A percentile compares a stretch with the other conserved stretches of the same genome.
These are phyloP conservation scores for Choristoneura rosaceana DNA, from an alignment of 2,888 invertebrate species.

Conservation along the genomic window DNA sequence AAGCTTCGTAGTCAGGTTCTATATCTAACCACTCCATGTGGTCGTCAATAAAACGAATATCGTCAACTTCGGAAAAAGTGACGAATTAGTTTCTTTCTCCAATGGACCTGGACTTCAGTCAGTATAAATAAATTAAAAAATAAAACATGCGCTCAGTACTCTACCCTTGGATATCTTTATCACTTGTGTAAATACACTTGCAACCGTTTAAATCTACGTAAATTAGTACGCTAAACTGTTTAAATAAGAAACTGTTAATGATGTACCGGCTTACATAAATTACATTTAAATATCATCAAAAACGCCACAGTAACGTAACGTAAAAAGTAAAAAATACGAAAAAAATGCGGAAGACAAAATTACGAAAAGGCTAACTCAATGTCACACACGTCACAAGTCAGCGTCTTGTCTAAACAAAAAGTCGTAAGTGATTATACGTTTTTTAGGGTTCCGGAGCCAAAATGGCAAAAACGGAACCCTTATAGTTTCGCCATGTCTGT, in stretches of 20 bases:
- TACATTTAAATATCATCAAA: background rate
- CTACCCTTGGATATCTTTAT: background rate
- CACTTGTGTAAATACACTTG: slow-evolving; percentile 1
- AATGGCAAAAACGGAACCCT: no score
- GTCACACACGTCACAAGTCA: slow-evolving; percentile 35
- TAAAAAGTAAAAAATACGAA: background rate
- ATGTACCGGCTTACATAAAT: background rate
- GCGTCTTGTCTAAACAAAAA: slow-evolving; percentile 22
- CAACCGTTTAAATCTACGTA: background rate
- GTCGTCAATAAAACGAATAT: background rate
- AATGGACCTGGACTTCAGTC: background rate
- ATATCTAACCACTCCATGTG: no score
- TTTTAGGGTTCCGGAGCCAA: no score
- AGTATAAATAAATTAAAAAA: background rate
- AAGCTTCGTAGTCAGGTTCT: no score
- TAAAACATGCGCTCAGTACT: background rate
- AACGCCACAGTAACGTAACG: background rate
- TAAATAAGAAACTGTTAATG: background rate
- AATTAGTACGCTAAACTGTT: background rate
- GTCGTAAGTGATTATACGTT: slow-evolving; percentile 8
- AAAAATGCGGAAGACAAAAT: slow-evolving; percentile 33
- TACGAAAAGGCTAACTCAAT: slow-evolving; percentile 40
- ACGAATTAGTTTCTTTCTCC: background rate
- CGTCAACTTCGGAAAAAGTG: background rate
- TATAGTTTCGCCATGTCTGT: no score